phyloP scores from a whole-genome alignment of 2,888 invertebrate species.

The Sisyra nigra region DNA sequence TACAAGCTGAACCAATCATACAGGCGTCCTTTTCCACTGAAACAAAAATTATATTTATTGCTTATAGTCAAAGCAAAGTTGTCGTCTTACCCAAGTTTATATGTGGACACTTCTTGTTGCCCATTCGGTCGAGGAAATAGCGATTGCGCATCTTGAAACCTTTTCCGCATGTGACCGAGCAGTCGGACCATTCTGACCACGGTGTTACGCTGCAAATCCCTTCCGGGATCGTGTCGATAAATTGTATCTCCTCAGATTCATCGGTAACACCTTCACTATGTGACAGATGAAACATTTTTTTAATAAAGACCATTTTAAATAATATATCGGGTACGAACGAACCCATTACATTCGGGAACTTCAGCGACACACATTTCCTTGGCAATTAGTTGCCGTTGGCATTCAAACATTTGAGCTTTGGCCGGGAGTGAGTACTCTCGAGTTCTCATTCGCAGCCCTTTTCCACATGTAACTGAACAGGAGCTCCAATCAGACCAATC shows the following conservation, averaged over 20 bases:
- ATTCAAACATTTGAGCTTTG: slow-evolving; percentile 53
- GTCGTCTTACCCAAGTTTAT: slow-evolving; percentile 36
- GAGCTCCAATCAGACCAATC: slow-evolving; percentile 62
- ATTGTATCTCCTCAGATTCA: slow-evolving; percentile 18
- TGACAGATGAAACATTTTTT: slow-evolving; percentile 3
- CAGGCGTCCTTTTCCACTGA: slow-evolving; percentile 66
- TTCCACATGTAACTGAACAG: slow-evolving; percentile 79
- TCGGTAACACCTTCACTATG: slow-evolving; percentile 15
- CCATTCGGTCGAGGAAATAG: slow-evolving; percentile 56
- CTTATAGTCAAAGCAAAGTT: slow-evolving; percentile 3
- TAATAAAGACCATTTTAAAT: no score
- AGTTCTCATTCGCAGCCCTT: slow-evolving; percentile 65
- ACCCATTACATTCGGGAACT: slow-evolving; percentile 54
- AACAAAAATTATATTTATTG: neutral
- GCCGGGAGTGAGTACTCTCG: slow-evolving; percentile 53
- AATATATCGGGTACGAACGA: no score
- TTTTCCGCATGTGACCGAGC: slow-evolving; percentile 71
- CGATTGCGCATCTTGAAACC: slow-evolving; percentile 62
- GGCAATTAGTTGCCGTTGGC: slow-evolving; percentile 57
- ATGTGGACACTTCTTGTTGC: slow-evolving; percentile 67
- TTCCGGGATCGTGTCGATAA: slow-evolving; percentile 17
- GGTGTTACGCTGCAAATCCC: slow-evolving; percentile 48
- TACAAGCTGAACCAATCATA: slow-evolving; percentile 51
- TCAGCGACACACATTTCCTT: slow-evolving; percentile 84
- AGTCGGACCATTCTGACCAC: slow-evolving; percentile 74